Evolutionary conservation across 1,140 invertebrate species (phyloP).

Genomic region (Procambarus clarkii): DNA sequence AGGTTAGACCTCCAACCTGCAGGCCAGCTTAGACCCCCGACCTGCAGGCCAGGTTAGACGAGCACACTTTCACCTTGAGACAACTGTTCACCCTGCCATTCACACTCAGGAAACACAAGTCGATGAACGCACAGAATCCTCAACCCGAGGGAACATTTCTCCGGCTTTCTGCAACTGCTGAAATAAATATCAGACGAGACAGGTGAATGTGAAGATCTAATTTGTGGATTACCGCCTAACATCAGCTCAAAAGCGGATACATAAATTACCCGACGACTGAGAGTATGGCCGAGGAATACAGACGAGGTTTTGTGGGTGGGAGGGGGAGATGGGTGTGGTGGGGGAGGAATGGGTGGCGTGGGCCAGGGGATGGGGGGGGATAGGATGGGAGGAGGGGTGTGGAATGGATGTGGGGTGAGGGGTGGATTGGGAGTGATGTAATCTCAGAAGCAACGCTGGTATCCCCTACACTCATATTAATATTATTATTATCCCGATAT

Average conservation of each 20-base stretch:
- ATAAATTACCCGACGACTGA: slow-evolving; percentile 10
- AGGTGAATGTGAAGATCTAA: slow-evolving; percentile 29
- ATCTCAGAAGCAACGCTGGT: no score
- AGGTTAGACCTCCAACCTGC: no score
- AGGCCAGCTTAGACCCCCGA: no score
- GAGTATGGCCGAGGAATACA: background rate
- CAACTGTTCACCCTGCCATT: no score
- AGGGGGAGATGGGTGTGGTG: background rate
- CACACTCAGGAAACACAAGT: no score
- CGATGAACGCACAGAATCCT: no score
- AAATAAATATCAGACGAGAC: background rate
- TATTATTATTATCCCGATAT: background rate
- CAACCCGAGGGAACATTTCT: no score
- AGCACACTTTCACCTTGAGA: no score
- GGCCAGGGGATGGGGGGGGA: background rate
- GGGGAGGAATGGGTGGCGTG: background rate
- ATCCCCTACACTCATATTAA: background rate
- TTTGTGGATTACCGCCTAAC: slow-evolving; percentile 24
- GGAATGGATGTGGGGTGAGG: background rate
- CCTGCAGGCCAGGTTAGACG: no score
- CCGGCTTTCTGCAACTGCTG: no score
- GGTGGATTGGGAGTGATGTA: no score
- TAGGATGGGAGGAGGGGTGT: background rate
- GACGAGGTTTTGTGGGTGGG: background rate
- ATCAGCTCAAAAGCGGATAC: background rate